Base-by-base conservation (phyloP, 2,888 invertebrate species). In the Blera fallax region DNA sequence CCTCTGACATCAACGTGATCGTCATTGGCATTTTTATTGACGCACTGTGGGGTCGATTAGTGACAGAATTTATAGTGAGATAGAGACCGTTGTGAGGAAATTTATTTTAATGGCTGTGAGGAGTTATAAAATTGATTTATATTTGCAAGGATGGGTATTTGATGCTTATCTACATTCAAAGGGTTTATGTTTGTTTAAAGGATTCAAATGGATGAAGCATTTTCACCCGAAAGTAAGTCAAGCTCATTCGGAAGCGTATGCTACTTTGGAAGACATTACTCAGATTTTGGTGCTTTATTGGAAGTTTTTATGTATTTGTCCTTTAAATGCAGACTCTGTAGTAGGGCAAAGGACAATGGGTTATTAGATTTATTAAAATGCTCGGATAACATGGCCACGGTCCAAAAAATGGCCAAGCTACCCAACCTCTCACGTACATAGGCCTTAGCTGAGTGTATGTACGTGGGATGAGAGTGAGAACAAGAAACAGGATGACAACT, bases 31-130 rank as follows among this genome's bases (percentile, higher is more conserved):
- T 76, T 76, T 81, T 70, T 64, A 76, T 74, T 62, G 65, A 73
- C 32, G 45, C 34, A 74, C 54, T 69, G 81, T 81, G 76, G 81
- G 56, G 81, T 64, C 56, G 76, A 64, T 81, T 76, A 81, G 76
- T 56, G 11, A 29, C 21, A 43, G 21, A 37, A 40, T 56, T 37
- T 62, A 34, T 54, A 11, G 4, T 32, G 21, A 14, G 70, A 54
- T 32, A 7, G 24, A 37, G 24, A 37, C 24, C n/a, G 11, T 67
- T 45, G 21, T 56, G 62, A 0, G 37, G 62, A 24, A 48, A 58
- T 67, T 62, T 37, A 52, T 54, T 50, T 27, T 54, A 34, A 64
- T 11, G 3, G 40, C 24, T 10, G 18, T 11, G 24, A n/a, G 2
- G 48, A 50, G 76, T 70, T 70, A 48, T 81, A 62, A 74, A 81